Conservation (phyloP, 2,113 vertebrate species). For the Poicephalus gulielmi region DNA sequence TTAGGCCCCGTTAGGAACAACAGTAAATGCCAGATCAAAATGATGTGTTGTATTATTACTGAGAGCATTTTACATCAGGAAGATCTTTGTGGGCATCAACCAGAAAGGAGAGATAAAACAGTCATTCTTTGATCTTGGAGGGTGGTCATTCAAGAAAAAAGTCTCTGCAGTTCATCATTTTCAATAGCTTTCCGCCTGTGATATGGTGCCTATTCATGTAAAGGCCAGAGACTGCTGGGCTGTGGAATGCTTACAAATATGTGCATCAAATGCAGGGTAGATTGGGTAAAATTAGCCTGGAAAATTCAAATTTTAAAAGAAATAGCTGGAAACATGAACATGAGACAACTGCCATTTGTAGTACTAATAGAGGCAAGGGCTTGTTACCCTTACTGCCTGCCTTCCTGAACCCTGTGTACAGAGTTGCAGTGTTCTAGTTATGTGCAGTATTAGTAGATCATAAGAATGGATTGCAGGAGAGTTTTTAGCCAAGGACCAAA, state of each 20-base stretch:
- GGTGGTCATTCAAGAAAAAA: neutral
- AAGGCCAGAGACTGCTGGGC: neutral
- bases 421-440: neutral
- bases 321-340: neutral
- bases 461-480: neutral
- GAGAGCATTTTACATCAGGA: neutral
- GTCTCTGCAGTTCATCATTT: neutral
- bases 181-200: neutral
- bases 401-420: neutral
- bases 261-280: neutral
- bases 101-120: conserved; percentile 13
- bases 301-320: neutral
- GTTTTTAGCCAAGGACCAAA: neutral
- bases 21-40: neutral
- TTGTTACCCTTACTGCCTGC: neutral
- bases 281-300: neutral
- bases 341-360: neutral
- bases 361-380: neutral
- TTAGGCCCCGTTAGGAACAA: neutral
- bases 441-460: neutral
- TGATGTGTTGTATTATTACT: neutral
- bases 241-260: neutral
- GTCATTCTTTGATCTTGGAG: conserved; percentile 17
- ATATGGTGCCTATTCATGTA: neutral
- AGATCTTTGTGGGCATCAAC: neutral